These are phyloP conservation scores for Trogon surrucura DNA, from an alignment of 2,113 vertebrate species.

Conservation along the genomic window DNA sequence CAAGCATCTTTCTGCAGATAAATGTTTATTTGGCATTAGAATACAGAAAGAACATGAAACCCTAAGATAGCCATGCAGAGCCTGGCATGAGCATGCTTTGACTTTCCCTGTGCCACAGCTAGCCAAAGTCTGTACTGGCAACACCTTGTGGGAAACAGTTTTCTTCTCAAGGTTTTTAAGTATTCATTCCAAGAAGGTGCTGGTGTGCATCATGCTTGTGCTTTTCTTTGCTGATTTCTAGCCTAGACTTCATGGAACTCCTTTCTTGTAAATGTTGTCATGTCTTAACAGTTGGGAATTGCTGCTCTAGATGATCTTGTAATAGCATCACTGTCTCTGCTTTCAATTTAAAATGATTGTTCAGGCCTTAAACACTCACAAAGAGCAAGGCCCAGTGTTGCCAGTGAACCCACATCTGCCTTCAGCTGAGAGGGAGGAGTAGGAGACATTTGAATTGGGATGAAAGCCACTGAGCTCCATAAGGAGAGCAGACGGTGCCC, in stretches of 20 bases:
- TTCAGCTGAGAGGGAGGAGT: slow-evolving; percentile 43
- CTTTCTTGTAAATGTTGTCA: slow-evolving; percentile 6
- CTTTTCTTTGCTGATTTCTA: not conserved
- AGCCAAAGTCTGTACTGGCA: not conserved
- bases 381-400: slow-evolving; percentile 20
- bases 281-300: slow-evolving; percentile 34
- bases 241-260: not conserved
- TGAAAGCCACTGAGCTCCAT: slow-evolving; percentile 49
- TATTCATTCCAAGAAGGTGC: not conserved
- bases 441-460: slow-evolving; percentile 17
- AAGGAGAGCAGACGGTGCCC: slow-evolving; percentile 42
- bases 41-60: not conserved
- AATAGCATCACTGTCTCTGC: slow-evolving; percentile 4
- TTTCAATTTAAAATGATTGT: slow-evolving; percentile 62
- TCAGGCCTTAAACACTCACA: slow-evolving; percentile 42
- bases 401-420: slow-evolving; percentile 48
- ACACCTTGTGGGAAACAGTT: not conserved
- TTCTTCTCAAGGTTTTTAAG: not conserved
- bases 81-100: not conserved
- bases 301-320: slow-evolving; percentile 44
- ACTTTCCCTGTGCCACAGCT: not conserved
- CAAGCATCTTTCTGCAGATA: not conserved
- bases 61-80: not conserved
- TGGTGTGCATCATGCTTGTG: not conserved
- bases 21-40: not conserved